Evolutionary conservation across 2,797 vertebrate genomes (phyloP).

Genomic region (Valencia hispanica): DNA sequence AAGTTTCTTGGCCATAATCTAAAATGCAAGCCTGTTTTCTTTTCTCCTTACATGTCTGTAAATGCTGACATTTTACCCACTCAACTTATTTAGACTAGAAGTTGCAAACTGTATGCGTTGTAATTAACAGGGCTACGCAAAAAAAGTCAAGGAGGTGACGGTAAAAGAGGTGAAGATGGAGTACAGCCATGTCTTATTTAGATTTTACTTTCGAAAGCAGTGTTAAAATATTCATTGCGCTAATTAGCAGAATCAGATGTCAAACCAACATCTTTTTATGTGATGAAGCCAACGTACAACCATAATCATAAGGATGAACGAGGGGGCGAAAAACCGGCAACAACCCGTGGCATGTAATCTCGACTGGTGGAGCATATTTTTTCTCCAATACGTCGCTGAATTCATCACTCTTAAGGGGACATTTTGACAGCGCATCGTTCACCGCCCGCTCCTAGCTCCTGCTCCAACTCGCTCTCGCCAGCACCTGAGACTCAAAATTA

Average conservation of each 20-base stretch:
- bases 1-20: neutral
- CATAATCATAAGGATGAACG: neutral
- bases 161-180: neutral
- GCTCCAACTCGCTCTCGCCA: slow-evolving; percentile 18
- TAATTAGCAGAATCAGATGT: neutral
- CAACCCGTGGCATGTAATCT: neutral
- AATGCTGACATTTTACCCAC: neutral
- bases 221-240: slow-evolving; percentile 27
- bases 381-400: neutral
- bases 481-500: slow-evolving; percentile 31
- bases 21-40: neutral
- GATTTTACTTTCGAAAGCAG: slow-evolving; percentile 25
- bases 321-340: neutral
- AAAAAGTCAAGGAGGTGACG: slow-evolving; percentile 2
- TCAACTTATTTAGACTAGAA: neutral
- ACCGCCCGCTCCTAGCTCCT: slow-evolving; percentile 19
- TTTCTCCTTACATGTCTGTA: neutral
- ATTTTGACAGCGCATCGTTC: slow-evolving; percentile 9
- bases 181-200: slow-evolving; percentile 37
- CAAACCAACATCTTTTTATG: neutral
- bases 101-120: neutral
- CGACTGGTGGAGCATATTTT: neutral
- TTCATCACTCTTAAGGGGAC: slow-evolving; percentile 1
- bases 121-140: slow-evolving; percentile 3
- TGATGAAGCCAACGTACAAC: neutral